Evolutionary conservation across 1,140 invertebrate species (phyloP).

Genomic region (Colletes gigas): DNA sequence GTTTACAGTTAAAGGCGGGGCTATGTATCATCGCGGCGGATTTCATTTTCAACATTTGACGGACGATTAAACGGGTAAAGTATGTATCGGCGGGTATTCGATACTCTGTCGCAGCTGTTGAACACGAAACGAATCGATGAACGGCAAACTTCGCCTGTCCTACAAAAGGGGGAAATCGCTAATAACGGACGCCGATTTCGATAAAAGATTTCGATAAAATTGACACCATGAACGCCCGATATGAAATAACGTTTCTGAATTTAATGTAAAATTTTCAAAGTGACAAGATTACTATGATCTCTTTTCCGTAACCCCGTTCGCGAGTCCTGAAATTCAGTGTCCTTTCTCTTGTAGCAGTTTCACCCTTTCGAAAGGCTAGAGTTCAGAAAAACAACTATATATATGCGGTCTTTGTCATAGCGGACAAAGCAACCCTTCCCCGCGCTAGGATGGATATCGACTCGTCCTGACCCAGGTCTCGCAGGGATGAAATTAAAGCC

Average conservation of each 20-base stretch:
- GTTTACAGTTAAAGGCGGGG: background rate
- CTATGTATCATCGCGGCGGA: background rate
- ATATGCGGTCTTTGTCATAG: constrained; percentile 16
- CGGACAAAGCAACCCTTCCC: constrained; percentile 35
- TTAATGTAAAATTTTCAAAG: no score
- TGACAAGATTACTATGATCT: no score
- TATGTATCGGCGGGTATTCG: background rate
- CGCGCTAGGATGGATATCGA: constrained; percentile 62
- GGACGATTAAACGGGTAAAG: background rate
- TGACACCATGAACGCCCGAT: no score
- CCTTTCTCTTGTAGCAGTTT: background rate
- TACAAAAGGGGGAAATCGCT: background rate
- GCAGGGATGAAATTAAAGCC: constrained; percentile 60
- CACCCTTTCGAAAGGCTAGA: constrained; percentile 33
- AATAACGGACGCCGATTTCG: no score
- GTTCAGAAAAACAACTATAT: constrained; percentile 44
- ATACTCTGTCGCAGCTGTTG: background rate
- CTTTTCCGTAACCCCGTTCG: no score
- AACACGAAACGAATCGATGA: background rate
- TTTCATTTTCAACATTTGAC: no score
- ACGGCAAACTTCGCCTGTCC: background rate
- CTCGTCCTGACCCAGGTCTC: constrained; percentile 57
- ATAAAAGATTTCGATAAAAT: no score
- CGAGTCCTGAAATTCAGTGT: no score
- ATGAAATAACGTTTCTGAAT: no score